Base-by-base conservation (phyloP, 2,797 vertebrate genomes). In the Gymnocypris eckloni region DNA sequence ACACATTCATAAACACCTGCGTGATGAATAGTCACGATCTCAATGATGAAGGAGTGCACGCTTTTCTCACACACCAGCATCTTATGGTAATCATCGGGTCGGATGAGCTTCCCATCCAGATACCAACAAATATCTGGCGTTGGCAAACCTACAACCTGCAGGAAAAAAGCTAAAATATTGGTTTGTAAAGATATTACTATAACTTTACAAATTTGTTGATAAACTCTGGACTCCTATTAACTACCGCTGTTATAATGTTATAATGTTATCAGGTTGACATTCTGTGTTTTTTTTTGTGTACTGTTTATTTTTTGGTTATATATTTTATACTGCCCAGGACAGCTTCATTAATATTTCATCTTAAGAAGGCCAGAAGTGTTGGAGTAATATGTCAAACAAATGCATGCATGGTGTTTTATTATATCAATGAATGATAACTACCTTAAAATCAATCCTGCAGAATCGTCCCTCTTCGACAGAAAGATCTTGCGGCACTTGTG, bases 61-160 rank as follows among this genome's bases (percentile, higher is more conserved):
- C 96, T 97, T 81, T 98, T 99, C 91, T 98, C 98, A 90, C 97
- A 98, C 89, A 99, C 97, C 87, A 99, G 94, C 97, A 99, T 98
- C 94, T 99, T 99, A 77, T 99, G 98, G 90, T 97, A 95, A 86
- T 98, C 97, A 64, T 99, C 97, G 6, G 97, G 96, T 10, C 97
- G 96, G 71, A 99, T 96, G 86, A 96, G 96, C 93, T 96, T 97
- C 52, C 97, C 96, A 0, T 99, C 97, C 92, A 98, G 93, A 90
- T 97, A 98, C 98, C 98, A 99, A 88, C 94, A 95, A 84, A 99
- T 93, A 67, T 99, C 98, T 43, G 98, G 97, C 15, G 95, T 95
- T 0, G 98, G 98, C 75, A 99, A 93, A 50, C 97, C 98, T 4
- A 96, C 96, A 1, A 99, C 97, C 98, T 99, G 92, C 22, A n/a